Conservation (phyloP, 2,113 vertebrate species). For the Erythrolamprus reginae region DNA sequence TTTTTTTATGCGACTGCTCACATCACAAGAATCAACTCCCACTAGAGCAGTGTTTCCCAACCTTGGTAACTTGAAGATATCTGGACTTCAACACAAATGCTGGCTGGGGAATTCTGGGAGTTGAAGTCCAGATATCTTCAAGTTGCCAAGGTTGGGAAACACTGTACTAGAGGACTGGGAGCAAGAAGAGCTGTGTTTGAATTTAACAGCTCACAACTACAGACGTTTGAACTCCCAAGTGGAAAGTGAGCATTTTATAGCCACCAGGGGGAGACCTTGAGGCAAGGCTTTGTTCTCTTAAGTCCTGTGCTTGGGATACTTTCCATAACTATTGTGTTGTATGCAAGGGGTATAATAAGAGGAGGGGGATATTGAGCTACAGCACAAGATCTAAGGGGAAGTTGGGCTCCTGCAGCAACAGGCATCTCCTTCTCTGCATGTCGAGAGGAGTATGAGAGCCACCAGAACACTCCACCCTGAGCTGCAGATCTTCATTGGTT, state of each 20-base stretch:
- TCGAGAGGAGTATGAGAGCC: conserved; percentile 50
- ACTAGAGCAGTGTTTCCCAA: too few species aligned
- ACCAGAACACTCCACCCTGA: conserved; percentile 31
- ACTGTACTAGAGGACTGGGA: background rate
- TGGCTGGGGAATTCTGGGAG: too few species aligned
- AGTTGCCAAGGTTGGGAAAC: too few species aligned
- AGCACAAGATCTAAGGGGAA: conserved; percentile 25
- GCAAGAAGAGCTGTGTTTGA: background rate
- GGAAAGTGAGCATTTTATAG: background rate
- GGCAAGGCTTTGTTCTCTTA: background rate
- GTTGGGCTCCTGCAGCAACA: conserved; percentile 32
- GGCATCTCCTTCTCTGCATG: conserved; percentile 13
- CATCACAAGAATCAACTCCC: background rate
- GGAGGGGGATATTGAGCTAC: conserved; percentile 22
- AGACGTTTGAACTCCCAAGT: background rate
- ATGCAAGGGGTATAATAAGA: rapidly evolving
- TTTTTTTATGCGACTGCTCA: background rate
- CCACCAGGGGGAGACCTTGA: background rate
- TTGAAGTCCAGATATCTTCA: too few species aligned
- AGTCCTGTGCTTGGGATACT: background rate
- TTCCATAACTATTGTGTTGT: background rate
- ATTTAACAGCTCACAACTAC: background rate
- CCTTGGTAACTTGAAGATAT: too few species aligned
- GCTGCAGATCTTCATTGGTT: conserved; percentile 47
- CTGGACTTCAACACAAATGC: too few species aligned